Base-by-base conservation (phyloP, 2,888 invertebrate genomes). In the Calliscelio sp. region DNA sequence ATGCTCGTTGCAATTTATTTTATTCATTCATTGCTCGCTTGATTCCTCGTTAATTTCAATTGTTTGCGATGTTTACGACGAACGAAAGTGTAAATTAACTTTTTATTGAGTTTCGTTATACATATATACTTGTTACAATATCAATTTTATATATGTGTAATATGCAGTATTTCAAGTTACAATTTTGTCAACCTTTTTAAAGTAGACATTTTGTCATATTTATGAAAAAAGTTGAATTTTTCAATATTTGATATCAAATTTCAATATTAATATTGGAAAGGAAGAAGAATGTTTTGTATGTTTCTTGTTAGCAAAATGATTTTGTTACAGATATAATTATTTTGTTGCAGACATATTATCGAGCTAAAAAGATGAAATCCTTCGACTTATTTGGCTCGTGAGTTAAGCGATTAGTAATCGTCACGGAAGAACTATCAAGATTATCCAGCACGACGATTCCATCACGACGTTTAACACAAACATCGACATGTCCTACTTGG, bases 401-500 rank as follows among this genome's bases (percentile, higher is more conserved):
- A 80, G 68, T 85, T 66, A 59, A 66, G 65, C 53, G 53, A 70
- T 66, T 55, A 57, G 46, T 85, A 59, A 65, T 41, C 59, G 25
- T 65, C 78, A 55, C 63, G 53, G 65, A 81, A 70, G 73, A 44
- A 81, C 61, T 73, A 63, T 84, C 59, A 55, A 79, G 68, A 81
- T 63, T 75, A 81, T 53, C 61, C 71, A 59, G 51, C 53, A 68
- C 65, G 77, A 84, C 81, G 80, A 57, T 63, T 77, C 80, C 68
- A 81, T 79, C 78, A 88, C 86, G 86, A 89, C 88, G 88, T 88
- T 89, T 86, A 86, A 91, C 86, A 86, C 81, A 71, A 87, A 86
- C 87, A 87, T 86, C 90, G 90, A 89, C 89, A 93, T 93, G 93
- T 93, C 93, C 81, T 93, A 93, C 87, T 91, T 94, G 86, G 93